Percentiles rank a stretch among this genome's conserved stretches.
Evolutionary conservation across 2,888 invertebrate genomes (phyloP).

Genomic region (Siphlonurus alternatus): DNA sequence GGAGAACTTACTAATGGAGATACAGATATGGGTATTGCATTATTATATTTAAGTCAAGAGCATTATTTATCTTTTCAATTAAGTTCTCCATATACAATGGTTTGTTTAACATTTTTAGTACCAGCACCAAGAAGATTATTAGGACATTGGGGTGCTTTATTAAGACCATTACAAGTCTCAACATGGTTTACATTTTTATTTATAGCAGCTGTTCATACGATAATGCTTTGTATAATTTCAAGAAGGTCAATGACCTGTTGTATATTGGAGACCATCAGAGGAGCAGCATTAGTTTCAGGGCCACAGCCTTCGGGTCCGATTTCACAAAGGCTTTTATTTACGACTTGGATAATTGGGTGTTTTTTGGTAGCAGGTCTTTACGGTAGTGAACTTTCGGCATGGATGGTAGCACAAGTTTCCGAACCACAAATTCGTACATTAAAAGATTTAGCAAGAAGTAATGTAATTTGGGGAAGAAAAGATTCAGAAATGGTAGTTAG

Average conservation of each 20-base stretch:
- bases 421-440: background rate
- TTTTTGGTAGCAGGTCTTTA: background rate
- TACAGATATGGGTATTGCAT: background rate
- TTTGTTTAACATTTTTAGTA: background rate
- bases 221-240: background rate
- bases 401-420: background rate
- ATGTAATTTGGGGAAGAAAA: background rate
- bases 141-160: background rate
- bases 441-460: background rate
- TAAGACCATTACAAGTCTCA: background rate
- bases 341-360: background rate
- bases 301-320: background rate
- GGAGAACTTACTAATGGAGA: background rate
- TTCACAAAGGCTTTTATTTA: background rate
- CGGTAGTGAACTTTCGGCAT: background rate
- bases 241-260: background rate
- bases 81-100: background rate
- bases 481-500: background rate
- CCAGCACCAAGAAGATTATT: background rate
- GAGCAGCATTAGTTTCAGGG: background rate
- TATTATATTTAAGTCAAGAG: background rate
- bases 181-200: background rate
- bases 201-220: background rate
- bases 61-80: background rate
- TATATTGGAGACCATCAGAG: background rate